A percentile compares a stretch with the other conserved stretches of the same genome.
Conservation (phyloP, 2,888 invertebrate genomes). For the Pammene aurita region DNA sequence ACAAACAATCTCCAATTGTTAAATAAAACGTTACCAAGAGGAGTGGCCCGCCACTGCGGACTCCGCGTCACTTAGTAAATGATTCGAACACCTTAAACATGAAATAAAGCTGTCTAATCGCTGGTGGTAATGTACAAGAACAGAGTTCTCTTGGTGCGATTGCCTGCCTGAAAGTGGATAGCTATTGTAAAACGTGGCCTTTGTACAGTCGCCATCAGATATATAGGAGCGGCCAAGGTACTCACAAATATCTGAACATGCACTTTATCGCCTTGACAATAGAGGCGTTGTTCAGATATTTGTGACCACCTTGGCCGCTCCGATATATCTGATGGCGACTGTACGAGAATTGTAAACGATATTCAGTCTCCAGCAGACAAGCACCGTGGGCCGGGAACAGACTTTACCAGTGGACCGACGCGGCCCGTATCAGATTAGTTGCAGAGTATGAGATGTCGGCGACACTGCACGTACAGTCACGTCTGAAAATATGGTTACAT, state of each 20-base stretch:
- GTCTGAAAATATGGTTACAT: no score
- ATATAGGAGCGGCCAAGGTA: no score
- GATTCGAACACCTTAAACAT: constrained; percentile 61
- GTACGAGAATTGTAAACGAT: constrained; percentile 15
- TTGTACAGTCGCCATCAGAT: no score
- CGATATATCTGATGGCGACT: no score
- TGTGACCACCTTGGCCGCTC: no score
- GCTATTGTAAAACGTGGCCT: constrained; percentile 7
- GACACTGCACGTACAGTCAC: no score
- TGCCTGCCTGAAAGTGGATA: constrained; percentile 14
- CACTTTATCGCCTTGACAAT: no score
- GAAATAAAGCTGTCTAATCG: constrained; percentile 77
- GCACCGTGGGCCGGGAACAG: not conserved
- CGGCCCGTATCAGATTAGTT: not conserved
- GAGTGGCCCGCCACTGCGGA: constrained; percentile 38
- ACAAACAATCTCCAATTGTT: constrained; percentile 55
- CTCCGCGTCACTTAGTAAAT: constrained; percentile 25
- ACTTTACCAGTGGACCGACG: not conserved
- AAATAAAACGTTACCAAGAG: constrained; percentile 42
- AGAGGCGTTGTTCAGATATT: no score
- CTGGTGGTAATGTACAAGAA: constrained; percentile 16
- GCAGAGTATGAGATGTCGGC: no score
- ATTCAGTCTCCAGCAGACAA: constrained; percentile 24
- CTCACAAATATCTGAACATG: no score
- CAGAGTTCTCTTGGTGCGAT: constrained; percentile 2